Conservation (phyloP, 23 tunicate species). For the Phallusia fumigata region DNA sequence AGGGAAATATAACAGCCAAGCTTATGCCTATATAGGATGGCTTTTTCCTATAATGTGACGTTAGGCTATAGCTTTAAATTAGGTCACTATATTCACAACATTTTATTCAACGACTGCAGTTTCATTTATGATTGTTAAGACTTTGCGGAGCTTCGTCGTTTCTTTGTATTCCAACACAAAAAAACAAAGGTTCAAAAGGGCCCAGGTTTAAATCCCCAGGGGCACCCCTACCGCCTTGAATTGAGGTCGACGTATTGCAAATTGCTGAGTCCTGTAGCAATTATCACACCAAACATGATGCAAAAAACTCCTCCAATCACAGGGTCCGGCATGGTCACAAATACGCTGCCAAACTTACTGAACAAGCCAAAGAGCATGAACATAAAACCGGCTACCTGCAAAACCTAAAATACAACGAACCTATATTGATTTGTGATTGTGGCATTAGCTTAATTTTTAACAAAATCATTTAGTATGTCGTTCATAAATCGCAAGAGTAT, state of each 20-base stretch:
- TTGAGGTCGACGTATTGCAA: slow-evolving; percentile 76
- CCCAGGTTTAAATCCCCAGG: neutral
- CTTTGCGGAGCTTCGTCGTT: no score
- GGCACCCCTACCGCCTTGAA: slow-evolving; percentile 46
- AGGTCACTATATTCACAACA: no score
- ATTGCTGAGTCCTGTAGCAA: slow-evolving; percentile 80
- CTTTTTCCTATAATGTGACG: no score
- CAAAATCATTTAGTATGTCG: neutral
- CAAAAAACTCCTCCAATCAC: slow-evolving; percentile 85
- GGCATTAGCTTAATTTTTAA: no score
- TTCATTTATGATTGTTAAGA: no score
- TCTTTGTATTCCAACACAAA: no score
- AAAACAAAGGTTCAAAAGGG: no score
- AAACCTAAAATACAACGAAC: slow-evolving; percentile 26
- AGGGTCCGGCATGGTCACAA: slow-evolving; percentile 91
- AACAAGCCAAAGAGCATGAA: slow-evolving; percentile 57
- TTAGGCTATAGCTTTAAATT: no score
- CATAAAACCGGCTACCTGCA: slow-evolving; percentile 68
- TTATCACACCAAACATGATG: slow-evolving; percentile 85
- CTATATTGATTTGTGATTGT: neutral
- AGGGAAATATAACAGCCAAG: no score
- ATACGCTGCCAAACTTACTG: slow-evolving; percentile 79
- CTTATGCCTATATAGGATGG: no score
- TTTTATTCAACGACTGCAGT: no score
- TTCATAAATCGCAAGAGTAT: no score